Percentiles rank a stretch among this genome's conserved stretches.
phyloP scores from a whole-genome alignment of 1,140 invertebrate genomes.

The Tigriopus japonicus region DNA sequence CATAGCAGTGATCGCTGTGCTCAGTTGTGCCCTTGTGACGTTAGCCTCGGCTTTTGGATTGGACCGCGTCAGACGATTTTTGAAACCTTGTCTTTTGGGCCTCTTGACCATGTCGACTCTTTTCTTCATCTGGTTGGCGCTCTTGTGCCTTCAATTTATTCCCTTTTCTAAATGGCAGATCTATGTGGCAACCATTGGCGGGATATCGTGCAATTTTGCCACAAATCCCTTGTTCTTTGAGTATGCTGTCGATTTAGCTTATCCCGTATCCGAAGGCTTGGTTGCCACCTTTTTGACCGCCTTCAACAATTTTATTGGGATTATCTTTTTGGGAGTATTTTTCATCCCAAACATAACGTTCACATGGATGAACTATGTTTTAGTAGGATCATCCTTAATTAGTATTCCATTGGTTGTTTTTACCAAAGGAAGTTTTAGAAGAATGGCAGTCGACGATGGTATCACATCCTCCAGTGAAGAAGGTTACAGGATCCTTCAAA shows the following conservation, averaged over 20 bases:
- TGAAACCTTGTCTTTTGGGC: background rate
- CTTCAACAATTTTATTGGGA: background rate
- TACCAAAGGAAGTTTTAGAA: background rate
- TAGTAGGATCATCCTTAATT: background rate
- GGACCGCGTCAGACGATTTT: background rate
- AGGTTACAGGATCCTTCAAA: too few species aligned
- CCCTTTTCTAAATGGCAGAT: background rate
- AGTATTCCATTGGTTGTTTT: background rate
- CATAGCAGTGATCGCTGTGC: background rate
- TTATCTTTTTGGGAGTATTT: background rate
- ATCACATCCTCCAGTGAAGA: background rate
- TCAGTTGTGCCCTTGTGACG: background rate
- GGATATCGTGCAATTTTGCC: background rate
- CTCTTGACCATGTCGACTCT: background rate
- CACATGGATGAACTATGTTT: background rate
- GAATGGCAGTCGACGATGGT: background rate
- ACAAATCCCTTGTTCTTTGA: background rate
- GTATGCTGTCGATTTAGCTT: background rate
- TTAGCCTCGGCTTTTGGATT: background rate
- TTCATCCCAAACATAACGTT: background rate
- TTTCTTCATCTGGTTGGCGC: background rate
- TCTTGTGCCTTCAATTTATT: background rate
- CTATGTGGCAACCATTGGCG: background rate
- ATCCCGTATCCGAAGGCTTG: background rate
- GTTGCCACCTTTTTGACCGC: background rate